These are phyloP conservation scores for Lepisosteus oculatus DNA, from an alignment of 2,113 vertebrate species.

Conservation along the genomic window DNA sequence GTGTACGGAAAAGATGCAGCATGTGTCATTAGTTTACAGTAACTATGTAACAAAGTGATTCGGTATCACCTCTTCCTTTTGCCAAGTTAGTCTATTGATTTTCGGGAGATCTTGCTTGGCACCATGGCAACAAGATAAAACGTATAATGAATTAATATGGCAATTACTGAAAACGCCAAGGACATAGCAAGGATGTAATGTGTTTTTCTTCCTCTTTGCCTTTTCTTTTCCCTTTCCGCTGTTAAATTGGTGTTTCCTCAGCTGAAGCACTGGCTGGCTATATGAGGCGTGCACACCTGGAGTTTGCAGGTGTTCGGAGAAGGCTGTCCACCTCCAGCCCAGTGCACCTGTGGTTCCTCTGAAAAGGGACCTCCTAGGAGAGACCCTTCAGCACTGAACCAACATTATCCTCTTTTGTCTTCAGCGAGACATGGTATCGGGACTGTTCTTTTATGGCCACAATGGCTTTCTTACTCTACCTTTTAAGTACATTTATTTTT, in stretches of 20 bases:
- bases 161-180: too few relatives aligned
- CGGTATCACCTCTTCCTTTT: too few relatives aligned
- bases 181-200: too few relatives aligned
- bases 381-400: conserved; percentile 35
- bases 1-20: too few relatives aligned
- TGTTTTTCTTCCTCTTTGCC: too few relatives aligned
- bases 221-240: too few relatives aligned
- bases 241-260: conserved; percentile 34
- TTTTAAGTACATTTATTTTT: conserved; percentile 18
- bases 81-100: too few relatives aligned
- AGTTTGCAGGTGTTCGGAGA: conserved; percentile 27
- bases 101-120: too few relatives aligned
- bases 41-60: too few relatives aligned
- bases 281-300: conserved; percentile 47
- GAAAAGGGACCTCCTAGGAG: conserved; percentile 25
- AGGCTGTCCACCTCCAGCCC: conserved; percentile 22
- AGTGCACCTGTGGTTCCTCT: conserved; percentile 3
- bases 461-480: neutral
- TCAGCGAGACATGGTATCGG: conserved; percentile 23
- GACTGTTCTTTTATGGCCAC: neutral
- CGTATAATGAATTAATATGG: too few relatives aligned
- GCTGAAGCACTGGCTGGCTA: conserved; percentile 71
- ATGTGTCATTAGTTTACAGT: too few relatives aligned
- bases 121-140: too few relatives aligned
- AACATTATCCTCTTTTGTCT: conserved; percentile 26